phyloP scores from a whole-genome alignment of 2,888 invertebrate genomes.

The Strigamia maritima region DNA sequence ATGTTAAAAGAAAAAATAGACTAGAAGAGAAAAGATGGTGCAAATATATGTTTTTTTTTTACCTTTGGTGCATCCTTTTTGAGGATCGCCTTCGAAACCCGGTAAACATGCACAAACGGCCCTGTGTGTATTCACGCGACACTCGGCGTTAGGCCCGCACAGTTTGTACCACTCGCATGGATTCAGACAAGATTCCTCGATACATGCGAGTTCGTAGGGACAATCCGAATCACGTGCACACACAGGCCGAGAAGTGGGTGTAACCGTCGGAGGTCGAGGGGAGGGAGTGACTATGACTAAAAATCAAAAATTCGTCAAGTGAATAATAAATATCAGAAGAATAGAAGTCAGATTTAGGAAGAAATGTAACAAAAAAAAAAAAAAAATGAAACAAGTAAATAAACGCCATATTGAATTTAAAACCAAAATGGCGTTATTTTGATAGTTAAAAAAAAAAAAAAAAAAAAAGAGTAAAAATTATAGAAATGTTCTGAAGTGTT shows the following conservation, averaged over 20 bases:
- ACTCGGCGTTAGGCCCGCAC: constrained; percentile 79
- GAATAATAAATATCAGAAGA: neutral
- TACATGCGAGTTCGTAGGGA: constrained; percentile 66
- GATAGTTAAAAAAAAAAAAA: too few relatives aligned
- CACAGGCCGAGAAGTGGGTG: neutral
- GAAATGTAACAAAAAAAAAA: too few relatives aligned
- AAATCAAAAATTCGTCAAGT: neutral
- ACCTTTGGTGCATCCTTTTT: constrained; percentile 43
- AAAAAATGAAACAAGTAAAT: too few relatives aligned
- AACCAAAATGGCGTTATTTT: too few relatives aligned
- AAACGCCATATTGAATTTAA: too few relatives aligned
- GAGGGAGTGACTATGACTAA: constrained; percentile 20
- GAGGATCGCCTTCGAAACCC: constrained; percentile 70
- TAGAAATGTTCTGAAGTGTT: too few relatives aligned
- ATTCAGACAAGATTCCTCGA: constrained; percentile 61
- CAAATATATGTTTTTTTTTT: constrained; percentile 28
- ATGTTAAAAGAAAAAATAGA: neutral
- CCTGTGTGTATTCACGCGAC: constrained; percentile 59
- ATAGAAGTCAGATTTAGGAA: neutral
- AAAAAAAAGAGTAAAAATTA: too few relatives aligned
- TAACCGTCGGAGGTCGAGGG: constrained; percentile 25
- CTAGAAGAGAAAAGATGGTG: neutral
- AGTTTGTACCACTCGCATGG: constrained; percentile 62
- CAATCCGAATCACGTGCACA: constrained; percentile 56
- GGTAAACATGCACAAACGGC: constrained; percentile 69